These are phyloP conservation scores for Poecilia picta DNA, from an alignment of 2,797 vertebrate genomes.

Conservation along the genomic window DNA sequence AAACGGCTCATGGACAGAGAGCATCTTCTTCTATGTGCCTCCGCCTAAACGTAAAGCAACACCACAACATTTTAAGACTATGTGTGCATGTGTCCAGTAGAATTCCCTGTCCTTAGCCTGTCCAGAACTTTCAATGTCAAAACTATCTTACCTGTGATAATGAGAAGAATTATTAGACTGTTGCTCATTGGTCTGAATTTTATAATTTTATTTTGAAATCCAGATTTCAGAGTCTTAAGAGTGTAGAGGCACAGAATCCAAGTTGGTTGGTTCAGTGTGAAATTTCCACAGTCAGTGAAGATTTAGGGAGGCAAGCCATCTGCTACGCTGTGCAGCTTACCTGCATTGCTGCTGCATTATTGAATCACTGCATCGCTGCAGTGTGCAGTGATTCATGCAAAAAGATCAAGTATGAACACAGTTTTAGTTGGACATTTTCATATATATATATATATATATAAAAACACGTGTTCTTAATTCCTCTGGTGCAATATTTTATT, in stretches of 20 bases:
- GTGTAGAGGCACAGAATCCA: not conserved
- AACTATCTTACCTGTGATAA: not conserved
- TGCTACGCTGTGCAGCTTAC: not conserved
- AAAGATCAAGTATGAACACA: not conserved
- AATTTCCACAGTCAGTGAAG: not conserved
- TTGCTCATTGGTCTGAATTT: not conserved
- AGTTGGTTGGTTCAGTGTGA: not conserved
- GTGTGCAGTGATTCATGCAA: not conserved
- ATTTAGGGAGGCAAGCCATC: not conserved
- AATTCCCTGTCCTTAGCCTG: not conserved
- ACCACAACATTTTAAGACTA: not conserved
- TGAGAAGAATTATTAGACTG: not conserved
- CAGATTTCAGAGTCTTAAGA: not conserved
- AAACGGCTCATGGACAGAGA: constrained; percentile 96
- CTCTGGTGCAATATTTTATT: not conserved
- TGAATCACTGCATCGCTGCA: not conserved
- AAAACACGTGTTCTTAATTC: not conserved
- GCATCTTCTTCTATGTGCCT: constrained; percentile 90
- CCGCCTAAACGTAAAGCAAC: constrained; percentile 86
- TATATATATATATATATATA: too few species aligned
- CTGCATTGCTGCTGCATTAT: constrained; percentile 1
- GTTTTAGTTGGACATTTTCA: not conserved
- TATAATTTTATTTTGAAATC: not conserved
- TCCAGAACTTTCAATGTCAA: not conserved
- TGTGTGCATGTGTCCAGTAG: not conserved